Evolutionary conservation across 2,888 invertebrate species (phyloP), one percentile per base, ranked within the genome.

Genomic region (Aspidiotus rigidus): DNA sequence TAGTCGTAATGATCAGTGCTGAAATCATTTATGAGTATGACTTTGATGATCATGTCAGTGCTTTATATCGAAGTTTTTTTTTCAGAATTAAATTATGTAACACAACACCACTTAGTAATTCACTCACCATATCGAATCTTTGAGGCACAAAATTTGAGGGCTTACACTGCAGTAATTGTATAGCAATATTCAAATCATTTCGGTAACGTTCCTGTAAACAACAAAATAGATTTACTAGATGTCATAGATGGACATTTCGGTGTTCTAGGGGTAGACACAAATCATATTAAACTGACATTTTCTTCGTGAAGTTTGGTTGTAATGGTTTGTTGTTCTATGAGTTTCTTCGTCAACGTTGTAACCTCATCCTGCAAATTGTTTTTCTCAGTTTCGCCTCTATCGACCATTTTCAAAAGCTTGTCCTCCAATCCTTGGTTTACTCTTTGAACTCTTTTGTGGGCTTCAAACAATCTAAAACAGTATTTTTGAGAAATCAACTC

Each of bases 371-470:
- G 90, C 73, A 94, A 81, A 74, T 88, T 86, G 74, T 85, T 86
- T 78, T 94, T 92, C 77, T 95, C 95, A 67, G 88, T 87, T 78
- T 94, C 90, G 82, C 90, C 92, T 76, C 90, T 87, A 79, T 94
- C 93, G 7, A 95, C 95, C 79, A 95, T 84, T 79, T 89, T 90
- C 71, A 96, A 80, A 72, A 96, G 80, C 78, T 95, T 96, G 78
- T 96, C 96, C 81, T 96, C 96, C 74, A 96, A 82, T 74, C 88
- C 90, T 81, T 95, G 94, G 80, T 96, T 96, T 56, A 96, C 87
- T 79, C 90, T 92, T 79, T 95, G 95, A 71, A 96, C 87, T 76
- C 93, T 85, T 77, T 92, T 91, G 77, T 96, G 93, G 69, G 93
- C 93, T 77, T 96, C 95, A 79, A 90, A 87, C 74, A 96, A 83